These are phyloP conservation scores for Pristionchus maxplancki DNA, from an alignment of 2,888 invertebrate species.

Conservation along the genomic window DNA sequence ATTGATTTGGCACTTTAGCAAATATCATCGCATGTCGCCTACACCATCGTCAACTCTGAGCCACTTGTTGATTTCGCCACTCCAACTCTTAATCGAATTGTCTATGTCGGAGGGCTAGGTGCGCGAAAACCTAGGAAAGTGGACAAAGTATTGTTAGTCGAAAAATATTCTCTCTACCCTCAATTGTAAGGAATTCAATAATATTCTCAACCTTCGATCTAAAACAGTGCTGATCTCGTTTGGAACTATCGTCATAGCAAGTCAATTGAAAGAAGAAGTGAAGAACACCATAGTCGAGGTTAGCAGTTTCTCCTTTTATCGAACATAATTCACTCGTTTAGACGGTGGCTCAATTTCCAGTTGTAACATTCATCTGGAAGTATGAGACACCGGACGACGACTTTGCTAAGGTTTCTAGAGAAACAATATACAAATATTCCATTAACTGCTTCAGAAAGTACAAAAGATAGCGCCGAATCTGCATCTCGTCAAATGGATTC, in stretches of 20 bases:
- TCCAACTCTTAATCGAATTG: not conserved
- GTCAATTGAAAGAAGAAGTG: not conserved
- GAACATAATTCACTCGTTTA: not conserved
- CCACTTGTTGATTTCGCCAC: not conserved
- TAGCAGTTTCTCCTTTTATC: not conserved
- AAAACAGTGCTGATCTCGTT: not conserved
- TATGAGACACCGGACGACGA: not conserved
- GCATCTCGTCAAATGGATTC: not conserved
- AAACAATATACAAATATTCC: not conserved
- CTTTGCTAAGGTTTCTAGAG: not conserved
- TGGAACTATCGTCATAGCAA: not conserved
- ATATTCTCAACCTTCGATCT: not conserved
- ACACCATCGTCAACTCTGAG: not conserved
- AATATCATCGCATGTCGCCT: not conserved
- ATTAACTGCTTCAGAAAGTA: not conserved
- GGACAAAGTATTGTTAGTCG: not conserved
- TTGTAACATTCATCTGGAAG: slow-evolving; percentile 25
- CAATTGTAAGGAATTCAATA: not conserved
- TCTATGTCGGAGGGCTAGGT: not conserved
- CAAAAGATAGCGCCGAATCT: not conserved
- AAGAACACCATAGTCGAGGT: not conserved
- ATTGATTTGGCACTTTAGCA: not conserved
- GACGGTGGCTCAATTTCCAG: not conserved
- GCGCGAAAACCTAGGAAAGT: not conserved
- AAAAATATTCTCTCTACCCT: not conserved